phyloP scores from a whole-genome alignment of 2,888 invertebrate genomes.

The Conchocele bisecta region DNA sequence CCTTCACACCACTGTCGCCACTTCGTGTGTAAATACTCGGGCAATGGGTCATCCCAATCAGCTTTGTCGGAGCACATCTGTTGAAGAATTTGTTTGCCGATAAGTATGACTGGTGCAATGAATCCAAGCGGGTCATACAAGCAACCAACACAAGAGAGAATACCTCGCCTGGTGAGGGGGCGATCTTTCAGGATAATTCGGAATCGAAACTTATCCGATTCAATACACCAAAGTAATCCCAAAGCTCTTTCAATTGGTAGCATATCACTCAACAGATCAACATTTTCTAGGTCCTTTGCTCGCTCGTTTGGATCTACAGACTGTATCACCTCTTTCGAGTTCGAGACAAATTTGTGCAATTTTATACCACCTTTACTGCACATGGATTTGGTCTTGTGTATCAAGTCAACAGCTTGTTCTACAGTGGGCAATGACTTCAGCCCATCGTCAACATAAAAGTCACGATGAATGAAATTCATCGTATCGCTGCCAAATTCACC shows the following conservation, averaged over 20 bases:
- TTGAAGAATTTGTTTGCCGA: conserved; percentile 60
- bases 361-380: conserved; percentile 48
- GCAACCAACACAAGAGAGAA: conserved; percentile 53
- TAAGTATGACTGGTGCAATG: conserved; percentile 55
- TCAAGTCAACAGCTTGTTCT: conserved; percentile 37
- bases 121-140: conserved; percentile 64
- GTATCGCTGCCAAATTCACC: conserved; percentile 24
- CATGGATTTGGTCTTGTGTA: conserved; percentile 29
- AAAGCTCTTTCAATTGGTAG: conserved; percentile 55
- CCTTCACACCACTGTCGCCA: conserved; percentile 53
- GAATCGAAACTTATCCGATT: conserved; percentile 57
- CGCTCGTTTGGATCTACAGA: conserved; percentile 41
- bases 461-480: conserved; percentile 35
- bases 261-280: conserved; percentile 21
- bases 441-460: conserved; percentile 65
- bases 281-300: conserved; percentile 18
- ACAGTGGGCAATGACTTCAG: conserved; percentile 38
- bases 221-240: conserved; percentile 56
- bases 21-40: conserved; percentile 27
- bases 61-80: conserved; percentile 39
- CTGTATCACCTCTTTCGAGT: conserved; percentile 50
- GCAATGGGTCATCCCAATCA: conserved; percentile 63
- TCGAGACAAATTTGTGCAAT: conserved; percentile 61
- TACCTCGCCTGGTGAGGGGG: conserved; percentile 50
- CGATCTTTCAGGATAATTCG: conserved; percentile 37